Evolutionary conservation across 2,797 vertebrate species (phyloP).

Genomic region (Aulostomus chinensis): DNA sequence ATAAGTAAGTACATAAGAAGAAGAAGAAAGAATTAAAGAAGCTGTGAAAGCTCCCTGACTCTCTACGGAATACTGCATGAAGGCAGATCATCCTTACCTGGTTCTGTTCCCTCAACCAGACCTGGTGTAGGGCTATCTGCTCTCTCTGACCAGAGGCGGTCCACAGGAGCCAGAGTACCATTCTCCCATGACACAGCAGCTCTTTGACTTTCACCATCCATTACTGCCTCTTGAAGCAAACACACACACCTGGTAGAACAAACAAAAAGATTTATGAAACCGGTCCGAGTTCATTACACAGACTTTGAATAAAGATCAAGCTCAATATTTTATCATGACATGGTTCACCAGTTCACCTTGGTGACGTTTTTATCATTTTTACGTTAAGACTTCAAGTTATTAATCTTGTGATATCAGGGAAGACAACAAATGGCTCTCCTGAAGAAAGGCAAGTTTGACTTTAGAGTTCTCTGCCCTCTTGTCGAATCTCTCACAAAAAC

Average conservation of each 20-base stretch:
- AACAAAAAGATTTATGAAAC: not conserved
- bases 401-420: too few species aligned
- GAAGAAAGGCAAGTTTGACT: too few species aligned
- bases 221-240: constrained; percentile 52
- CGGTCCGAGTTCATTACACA: constrained; percentile 16
- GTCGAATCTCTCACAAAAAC: too few species aligned
- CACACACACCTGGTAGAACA: constrained; percentile 34
- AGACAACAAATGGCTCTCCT: too few species aligned
- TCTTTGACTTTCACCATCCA: constrained; percentile 86
- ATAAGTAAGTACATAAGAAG: too few species aligned
- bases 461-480: too few species aligned
- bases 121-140: constrained; percentile 91
- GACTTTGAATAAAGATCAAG: not conserved
- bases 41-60: too few species aligned
- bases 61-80: not conserved
- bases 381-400: too few species aligned
- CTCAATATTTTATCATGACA: not conserved
- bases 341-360: too few species aligned
- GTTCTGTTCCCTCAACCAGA: constrained; percentile 92
- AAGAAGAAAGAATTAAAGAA: too few species aligned
- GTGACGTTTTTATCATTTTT: too few species aligned
- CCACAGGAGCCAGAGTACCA: constrained; percentile 76
- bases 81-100: constrained; percentile 78
- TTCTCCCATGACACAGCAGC: constrained; percentile 79
- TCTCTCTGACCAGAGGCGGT: constrained; percentile 81